phyloP scores from a whole-genome alignment of 2,888 invertebrate species.

The Nymphalis urticae region DNA sequence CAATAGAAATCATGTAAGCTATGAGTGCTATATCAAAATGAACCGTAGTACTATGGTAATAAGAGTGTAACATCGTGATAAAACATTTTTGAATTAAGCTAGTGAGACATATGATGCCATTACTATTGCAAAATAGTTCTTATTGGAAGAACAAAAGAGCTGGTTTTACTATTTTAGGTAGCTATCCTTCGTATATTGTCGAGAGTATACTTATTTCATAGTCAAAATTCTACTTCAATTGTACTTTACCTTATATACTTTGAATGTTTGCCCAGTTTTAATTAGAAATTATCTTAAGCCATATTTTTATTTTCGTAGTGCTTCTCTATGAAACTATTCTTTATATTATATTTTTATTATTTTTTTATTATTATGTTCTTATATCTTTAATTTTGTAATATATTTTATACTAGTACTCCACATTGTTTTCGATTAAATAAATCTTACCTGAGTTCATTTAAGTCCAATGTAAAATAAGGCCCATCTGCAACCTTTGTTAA shows the following conservation, averaged over 20 bases:
- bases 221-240: not conserved
- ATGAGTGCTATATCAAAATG: not conserved
- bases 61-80: not conserved
- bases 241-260: not conserved
- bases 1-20: not conserved
- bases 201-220: not conserved
- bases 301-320: too few relatives aligned
- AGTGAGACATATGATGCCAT: not conserved
- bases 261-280: not conserved
- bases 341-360: too few relatives aligned
- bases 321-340: too few relatives aligned
- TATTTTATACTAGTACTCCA: not conserved
- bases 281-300: not conserved
- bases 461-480: not conserved
- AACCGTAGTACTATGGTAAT: not conserved
- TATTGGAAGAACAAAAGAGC: not conserved
- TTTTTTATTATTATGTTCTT: too few relatives aligned
- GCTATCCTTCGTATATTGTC: not conserved
- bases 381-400: not conserved
- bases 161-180: not conserved
- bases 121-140: not conserved
- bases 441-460: not conserved
- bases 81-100: not conserved
- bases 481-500: conserved; percentile 13
- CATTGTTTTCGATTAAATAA: not conserved